Conservation (phyloP, 2,797 vertebrate genomes). For the Oophaga sylvatica region DNA sequence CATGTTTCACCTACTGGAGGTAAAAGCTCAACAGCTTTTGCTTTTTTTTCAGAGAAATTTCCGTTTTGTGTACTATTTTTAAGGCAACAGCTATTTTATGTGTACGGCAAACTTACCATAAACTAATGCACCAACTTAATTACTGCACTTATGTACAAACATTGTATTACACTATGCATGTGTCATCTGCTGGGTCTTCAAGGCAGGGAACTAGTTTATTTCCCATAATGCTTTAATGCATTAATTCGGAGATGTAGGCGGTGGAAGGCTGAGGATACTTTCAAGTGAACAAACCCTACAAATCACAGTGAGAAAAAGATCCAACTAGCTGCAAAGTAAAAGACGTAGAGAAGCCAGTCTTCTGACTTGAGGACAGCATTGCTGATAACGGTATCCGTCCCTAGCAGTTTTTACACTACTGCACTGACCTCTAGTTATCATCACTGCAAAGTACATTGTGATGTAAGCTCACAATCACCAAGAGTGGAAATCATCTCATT, state of each 20-base stretch:
- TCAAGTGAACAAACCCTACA: neutral
- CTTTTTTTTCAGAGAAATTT: too few species aligned
- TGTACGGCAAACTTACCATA: too few species aligned
- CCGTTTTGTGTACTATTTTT: too few species aligned
- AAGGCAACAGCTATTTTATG: too few species aligned
- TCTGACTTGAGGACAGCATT: neutral
- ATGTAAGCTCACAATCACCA: neutral
- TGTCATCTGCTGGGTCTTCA: neutral
- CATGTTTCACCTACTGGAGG: neutral
- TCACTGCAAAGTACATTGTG: neutral
- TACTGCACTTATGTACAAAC: neutral
- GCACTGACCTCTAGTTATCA: neutral
- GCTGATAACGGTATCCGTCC: neutral
- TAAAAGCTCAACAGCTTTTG: too few species aligned
- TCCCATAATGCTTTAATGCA: neutral
- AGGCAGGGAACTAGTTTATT: neutral
- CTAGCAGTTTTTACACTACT: neutral
- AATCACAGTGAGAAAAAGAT: neutral
- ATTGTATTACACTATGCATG: neutral
- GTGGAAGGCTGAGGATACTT: neutral
- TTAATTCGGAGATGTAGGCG: neutral
- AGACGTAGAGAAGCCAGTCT: neutral
- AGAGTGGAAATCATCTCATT: neutral
- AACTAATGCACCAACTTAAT: too few species aligned
- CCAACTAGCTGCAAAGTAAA: neutral